Evolutionary conservation across 2,113 vertebrate species (phyloP).

Genomic region (Ornithorhynchus anatinus): DNA sequence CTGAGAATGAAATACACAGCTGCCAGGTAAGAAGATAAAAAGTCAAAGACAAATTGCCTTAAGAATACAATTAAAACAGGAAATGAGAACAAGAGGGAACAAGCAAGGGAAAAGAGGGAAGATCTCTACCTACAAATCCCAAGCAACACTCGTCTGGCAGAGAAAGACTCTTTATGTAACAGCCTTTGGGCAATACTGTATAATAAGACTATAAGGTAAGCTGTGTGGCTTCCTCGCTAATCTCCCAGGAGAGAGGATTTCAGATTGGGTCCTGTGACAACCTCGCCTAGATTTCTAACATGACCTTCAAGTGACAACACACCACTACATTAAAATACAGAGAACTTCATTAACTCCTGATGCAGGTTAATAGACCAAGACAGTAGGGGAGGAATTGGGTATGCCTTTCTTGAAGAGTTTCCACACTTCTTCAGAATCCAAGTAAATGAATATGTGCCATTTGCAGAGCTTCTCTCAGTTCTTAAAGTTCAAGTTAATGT

Average conservation of each 20-base stretch:
- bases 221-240: not conserved
- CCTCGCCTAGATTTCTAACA: too few species aligned
- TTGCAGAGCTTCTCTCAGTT: too few species aligned
- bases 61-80: not conserved
- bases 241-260: not conserved
- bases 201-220: not conserved
- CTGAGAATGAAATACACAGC: not conserved
- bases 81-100: too few species aligned
- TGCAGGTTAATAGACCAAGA: too few species aligned
- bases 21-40: not conserved
- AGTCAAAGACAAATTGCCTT: not conserved
- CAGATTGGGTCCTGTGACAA: not conserved
- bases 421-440: too few species aligned
- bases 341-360: too few species aligned
- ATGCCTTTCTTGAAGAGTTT: too few species aligned
- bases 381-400: too few species aligned
- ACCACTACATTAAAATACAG: too few species aligned
- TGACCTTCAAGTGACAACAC: too few species aligned
- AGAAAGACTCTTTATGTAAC: not conserved
- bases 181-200: not conserved
- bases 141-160: not conserved
- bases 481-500: too few species aligned
- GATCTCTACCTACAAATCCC: not conserved
- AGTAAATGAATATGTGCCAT: too few species aligned
- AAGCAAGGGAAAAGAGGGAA: not conserved